Evolutionary conservation across 2,888 invertebrate genomes (phyloP).

Genomic region (Ametastegia equiseti): DNA sequence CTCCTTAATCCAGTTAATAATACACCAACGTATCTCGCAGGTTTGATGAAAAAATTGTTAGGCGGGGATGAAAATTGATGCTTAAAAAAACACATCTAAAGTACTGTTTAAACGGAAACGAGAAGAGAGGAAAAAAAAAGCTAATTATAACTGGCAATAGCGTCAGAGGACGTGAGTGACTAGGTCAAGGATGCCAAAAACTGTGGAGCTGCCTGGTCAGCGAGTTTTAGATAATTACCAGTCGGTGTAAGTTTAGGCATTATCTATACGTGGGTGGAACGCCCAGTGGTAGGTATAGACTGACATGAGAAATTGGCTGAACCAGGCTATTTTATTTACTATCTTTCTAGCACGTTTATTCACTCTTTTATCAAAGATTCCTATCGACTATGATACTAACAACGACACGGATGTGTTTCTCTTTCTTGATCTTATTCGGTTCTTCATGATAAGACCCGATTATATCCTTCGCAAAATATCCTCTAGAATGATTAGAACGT

Average conservation of each 20-base stretch:
- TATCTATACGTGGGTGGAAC: constrained; percentile 31
- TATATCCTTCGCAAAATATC: not conserved
- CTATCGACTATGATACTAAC: not conserved
- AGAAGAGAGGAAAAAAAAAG: not conserved
- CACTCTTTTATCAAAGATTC: not conserved
- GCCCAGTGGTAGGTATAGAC: not conserved
- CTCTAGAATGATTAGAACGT: not conserved
- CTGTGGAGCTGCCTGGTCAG: not conserved
- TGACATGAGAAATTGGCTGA: not conserved
- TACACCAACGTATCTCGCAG: too few species aligned
- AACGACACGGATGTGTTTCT: not conserved
- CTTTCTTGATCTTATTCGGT: not conserved
- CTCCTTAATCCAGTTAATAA: too few species aligned
- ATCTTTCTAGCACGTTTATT: not conserved
- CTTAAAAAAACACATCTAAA: too few species aligned
- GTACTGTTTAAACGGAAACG: too few species aligned
- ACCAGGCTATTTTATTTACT: constrained; percentile 6
- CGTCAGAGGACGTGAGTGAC: constrained; percentile 11
- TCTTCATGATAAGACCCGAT: not conserved
- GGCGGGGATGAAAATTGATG: too few species aligned
- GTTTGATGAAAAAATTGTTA: too few species aligned
- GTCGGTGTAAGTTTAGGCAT: not conserved
- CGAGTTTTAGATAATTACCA: constrained; percentile 15
- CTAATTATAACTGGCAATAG: constrained; percentile 15
- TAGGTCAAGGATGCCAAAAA: constrained; percentile 43